Evolutionary conservation across 1,140 invertebrate genomes (phyloP).

Genomic region (Maniola jurtina): DNA sequence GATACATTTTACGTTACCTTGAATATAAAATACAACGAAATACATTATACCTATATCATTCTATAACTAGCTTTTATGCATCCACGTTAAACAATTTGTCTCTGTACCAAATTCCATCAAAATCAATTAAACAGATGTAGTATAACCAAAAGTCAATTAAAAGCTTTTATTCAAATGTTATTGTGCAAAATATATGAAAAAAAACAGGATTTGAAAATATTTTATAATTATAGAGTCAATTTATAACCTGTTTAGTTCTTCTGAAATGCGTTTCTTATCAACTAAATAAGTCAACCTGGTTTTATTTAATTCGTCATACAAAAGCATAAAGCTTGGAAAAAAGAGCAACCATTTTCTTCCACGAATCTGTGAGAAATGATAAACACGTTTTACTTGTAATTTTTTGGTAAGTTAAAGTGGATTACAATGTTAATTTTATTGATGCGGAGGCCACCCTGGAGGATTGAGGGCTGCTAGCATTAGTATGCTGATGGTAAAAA

Average conservation of each 20-base stretch:
- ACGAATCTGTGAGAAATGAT: conserved; percentile 38
- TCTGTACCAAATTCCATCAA: too few relatives aligned
- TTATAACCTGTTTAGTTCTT: too few relatives aligned
- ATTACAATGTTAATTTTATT: conserved; percentile 79
- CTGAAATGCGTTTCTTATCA: too few relatives aligned
- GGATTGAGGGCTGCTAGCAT: conserved; percentile 59
- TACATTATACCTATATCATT: background rate
- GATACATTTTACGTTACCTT: background rate
- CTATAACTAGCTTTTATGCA: too few relatives aligned
- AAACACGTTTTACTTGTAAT: conserved; percentile 59
- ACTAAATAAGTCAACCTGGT: too few relatives aligned
- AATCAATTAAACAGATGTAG: too few relatives aligned
- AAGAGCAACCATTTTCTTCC: background rate
- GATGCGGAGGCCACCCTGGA: conserved; percentile 63
- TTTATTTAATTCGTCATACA: background rate
- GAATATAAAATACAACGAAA: background rate
- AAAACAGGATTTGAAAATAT: too few relatives aligned
- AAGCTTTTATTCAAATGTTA: too few relatives aligned
- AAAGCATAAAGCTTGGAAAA: background rate
- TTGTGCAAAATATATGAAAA: too few relatives aligned
- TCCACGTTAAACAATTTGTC: too few relatives aligned
- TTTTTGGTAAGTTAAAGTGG: conserved; percentile 71
- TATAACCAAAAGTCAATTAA: too few relatives aligned
- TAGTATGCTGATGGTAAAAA: conserved; percentile 74
- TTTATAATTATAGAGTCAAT: too few relatives aligned